These are phyloP conservation scores for Etheostoma nigrum DNA, from an alignment of 2,797 vertebrate genomes.

Conservation along the genomic window DNA sequence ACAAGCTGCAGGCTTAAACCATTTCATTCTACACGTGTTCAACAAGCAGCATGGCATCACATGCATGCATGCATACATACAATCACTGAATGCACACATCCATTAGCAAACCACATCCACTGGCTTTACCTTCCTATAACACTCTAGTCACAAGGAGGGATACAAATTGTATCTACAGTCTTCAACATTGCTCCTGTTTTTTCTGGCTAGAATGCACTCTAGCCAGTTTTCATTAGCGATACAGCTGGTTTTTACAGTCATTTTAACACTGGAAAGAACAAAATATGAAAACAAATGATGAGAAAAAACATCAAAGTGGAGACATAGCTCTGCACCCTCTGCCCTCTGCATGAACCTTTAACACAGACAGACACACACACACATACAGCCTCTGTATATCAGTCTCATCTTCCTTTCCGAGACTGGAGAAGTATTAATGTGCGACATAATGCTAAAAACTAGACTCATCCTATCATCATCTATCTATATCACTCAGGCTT, in stretches of 20 bases:
- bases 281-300: conserved; percentile 29
- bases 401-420: conserved; percentile 46
- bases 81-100: conserved; percentile 49
- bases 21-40: conserved; percentile 55
- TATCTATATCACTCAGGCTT: conserved; percentile 40
- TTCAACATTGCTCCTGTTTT: conserved; percentile 28
- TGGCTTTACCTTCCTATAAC: conserved; percentile 32
- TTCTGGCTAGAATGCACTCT: conserved; percentile 39
- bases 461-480: conserved; percentile 51
- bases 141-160: conserved; percentile 36
- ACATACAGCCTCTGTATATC: conserved; percentile 34
- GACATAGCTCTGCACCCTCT: conserved; percentile 42
- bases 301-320: conserved; percentile 45
- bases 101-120: conserved; percentile 65
- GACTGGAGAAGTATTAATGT: conserved; percentile 50
- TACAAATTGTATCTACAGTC: conserved; percentile 43
- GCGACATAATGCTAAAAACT: conserved; percentile 59
- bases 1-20: conserved; percentile 51
- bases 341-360: conserved; percentile 76
- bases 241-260: conserved; percentile 55
- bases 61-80: conserved; percentile 47
- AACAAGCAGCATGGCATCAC: conserved; percentile 37
- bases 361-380: conserved; percentile 54
- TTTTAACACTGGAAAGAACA: conserved; percentile 43
- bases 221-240: conserved; percentile 52